Conservation (phyloP, 2,888 invertebrate species). For the Idaea straminata region DNA sequence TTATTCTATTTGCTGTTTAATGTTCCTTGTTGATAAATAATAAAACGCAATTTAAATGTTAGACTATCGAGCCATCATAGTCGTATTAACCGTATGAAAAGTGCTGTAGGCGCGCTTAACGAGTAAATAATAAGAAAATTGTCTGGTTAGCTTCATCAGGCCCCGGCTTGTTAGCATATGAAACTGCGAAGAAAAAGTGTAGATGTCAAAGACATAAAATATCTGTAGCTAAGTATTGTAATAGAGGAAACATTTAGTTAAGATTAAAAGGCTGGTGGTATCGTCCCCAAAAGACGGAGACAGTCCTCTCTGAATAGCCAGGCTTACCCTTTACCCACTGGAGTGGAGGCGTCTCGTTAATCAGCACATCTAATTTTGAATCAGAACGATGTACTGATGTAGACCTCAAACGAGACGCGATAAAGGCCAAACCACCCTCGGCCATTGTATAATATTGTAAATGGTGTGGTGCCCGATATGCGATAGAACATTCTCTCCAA, state of each 20-base stretch:
- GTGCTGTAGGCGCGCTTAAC: conserved; percentile 35
- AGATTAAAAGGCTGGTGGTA: no score
- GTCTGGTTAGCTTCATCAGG: conserved; percentile 20
- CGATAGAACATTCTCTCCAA: no score
- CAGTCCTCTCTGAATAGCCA: no score
- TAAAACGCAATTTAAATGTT: conserved; percentile 14
- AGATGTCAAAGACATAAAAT: neutral
- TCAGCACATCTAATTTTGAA: no score
- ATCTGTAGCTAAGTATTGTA: neutral
- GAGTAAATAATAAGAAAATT: conserved; percentile 40
- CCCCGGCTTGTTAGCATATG: conserved; percentile 9
- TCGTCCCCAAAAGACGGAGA: no score
- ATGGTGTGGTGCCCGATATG: no score
- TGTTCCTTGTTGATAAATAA: conserved; percentile 4
- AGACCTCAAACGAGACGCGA: no score
- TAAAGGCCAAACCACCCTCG: no score
- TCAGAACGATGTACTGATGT: no score
- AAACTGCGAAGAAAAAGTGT: neutral
- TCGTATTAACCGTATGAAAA: conserved; percentile 16
- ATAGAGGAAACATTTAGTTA: neutral
- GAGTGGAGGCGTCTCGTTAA: no score
- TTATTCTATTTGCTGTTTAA: neutral
- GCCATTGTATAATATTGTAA: no score
- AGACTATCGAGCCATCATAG: conserved; percentile 15
- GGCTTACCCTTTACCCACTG: no score